Percentiles rank a stretch among this genome's conserved stretches.
Conservation (phyloP, 1,140 invertebrate genomes). For the Caenorhabditis remanei region DNA sequence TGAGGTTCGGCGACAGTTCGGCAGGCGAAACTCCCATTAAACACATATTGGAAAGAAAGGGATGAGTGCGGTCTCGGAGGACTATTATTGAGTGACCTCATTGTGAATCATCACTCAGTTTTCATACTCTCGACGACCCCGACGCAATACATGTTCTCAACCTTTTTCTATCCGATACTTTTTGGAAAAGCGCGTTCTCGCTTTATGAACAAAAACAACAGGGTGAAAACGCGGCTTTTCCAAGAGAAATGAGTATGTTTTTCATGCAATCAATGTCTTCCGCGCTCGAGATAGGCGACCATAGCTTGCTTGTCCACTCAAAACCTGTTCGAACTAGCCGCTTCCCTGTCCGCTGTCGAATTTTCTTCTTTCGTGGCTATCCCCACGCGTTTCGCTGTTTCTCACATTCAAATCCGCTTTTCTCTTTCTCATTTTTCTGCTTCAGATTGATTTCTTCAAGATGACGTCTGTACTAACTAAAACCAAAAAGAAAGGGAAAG, state of each 20-base stretch:
- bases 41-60: conserved; percentile 45
- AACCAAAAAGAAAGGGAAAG: conserved; percentile 24
- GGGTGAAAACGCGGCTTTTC: background rate
- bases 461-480: background rate
- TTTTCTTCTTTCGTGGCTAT: conserved; percentile 10
- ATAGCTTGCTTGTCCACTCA: conserved; percentile 37
- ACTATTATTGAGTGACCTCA: conserved; percentile 53
- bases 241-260: background rate
- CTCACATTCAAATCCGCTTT: conserved; percentile 45
- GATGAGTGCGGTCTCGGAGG: conserved; percentile 40
- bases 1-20: conserved; percentile 31
- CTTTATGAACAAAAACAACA: conserved; percentile 3
- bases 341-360: conserved; percentile 28
- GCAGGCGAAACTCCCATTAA: conserved; percentile 51
- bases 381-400: conserved; percentile 51
- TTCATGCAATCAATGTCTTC: conserved; percentile 36
- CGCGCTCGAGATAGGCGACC: conserved; percentile 49
- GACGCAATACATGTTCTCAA: background rate
- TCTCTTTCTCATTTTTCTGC: background rate
- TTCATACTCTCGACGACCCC: background rate
- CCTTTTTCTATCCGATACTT: background rate
- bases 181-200: background rate
- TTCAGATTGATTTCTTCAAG: background rate
- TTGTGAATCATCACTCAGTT: conserved; percentile 48
- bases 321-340: conserved; percentile 50